Evolutionary conservation across 2,888 invertebrate species (phyloP).

Genomic region (Alsophila aescularia): DNA sequence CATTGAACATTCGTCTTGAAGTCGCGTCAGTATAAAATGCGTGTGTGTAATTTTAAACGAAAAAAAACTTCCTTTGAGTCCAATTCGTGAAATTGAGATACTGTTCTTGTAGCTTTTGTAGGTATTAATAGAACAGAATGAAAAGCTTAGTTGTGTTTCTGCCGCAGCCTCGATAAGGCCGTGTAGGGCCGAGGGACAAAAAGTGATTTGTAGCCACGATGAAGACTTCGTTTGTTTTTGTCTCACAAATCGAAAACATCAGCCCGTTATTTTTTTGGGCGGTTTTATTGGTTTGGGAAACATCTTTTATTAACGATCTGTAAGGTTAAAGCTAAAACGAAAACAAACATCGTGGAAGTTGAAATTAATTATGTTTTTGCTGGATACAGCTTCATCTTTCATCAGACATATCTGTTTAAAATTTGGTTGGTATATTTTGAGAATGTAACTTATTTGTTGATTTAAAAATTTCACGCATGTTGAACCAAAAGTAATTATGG

Average conservation of each 20-base stretch:
- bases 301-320: slow-evolving; percentile 35
- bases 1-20: too few relatives aligned
- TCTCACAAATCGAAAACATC: slow-evolving; percentile 47
- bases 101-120: not conserved
- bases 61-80: too few relatives aligned
- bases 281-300: slow-evolving; percentile 42
- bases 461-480: too few relatives aligned
- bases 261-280: slow-evolving; percentile 26
- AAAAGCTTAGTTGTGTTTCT: slow-evolving; percentile 21
- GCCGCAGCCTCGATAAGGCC: slow-evolving; percentile 16
- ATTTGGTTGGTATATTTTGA: too few relatives aligned
- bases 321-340: slow-evolving; percentile 20
- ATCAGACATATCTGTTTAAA: too few relatives aligned
- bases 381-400: not conserved
- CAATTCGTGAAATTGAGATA: slow-evolving; percentile 3
- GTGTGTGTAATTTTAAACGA: too few relatives aligned
- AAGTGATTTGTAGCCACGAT: slow-evolving; percentile 72
- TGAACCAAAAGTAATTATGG: too few relatives aligned
- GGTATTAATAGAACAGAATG: slow-evolving; percentile 20
- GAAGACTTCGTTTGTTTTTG: slow-evolving; percentile 65
- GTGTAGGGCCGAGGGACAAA: slow-evolving; percentile 42
- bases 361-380: not conserved
- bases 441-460: too few relatives aligned
- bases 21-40: too few relatives aligned
- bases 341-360: slow-evolving; percentile 25